Evolutionary conservation across 2,797 vertebrate species (phyloP), one percentile per base, ranked within the genome.

Genomic region (Rallus crepitans): DNA sequence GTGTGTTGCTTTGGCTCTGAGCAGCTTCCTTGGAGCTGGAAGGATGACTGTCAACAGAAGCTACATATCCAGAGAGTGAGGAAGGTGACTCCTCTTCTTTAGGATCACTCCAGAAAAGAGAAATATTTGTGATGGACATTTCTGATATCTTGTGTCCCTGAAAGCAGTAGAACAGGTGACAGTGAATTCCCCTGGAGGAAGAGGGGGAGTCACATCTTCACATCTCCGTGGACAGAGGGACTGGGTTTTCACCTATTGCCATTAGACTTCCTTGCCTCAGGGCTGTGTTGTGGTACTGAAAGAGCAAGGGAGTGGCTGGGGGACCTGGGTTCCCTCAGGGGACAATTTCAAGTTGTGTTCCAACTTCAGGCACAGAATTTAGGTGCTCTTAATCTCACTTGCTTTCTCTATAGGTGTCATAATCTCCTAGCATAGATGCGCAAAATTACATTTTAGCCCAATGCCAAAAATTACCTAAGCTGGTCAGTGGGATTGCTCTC

Each of bases 311-410:
- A 87, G n/a, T 0, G 0, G n/a, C 86, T 89, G 93, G 90, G 77
- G 48, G 40, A 89, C 47, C 30, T 39, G 53, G 71, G 87, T 73
- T 94, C 73, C 71, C 72, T 89, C 39, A 35, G 45, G 15, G 69
- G 45, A 40, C n/a, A 24, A 69, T 80, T 82, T 63, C 50, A 63
- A 82, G 64, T 73, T 79, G 12, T 48, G 39, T 65, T 83, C 70
- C 69, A 61, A 61, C 75, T 92, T 82, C 19, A 89, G 92, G 68
- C 71, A 56, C 73, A 92, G 86, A 87, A 83, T 65, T 81, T n/a
- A 73, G 76, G 79, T 94, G 84, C 84, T 93, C 27, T 89, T 77
- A 91, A 70, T 76, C 73, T 76, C 66, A 48, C 30, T 40, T 65
- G 39, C 59, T 87, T 79, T 66, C 35, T 70, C 64, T 13, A 57